Evolutionary conservation across 2,113 vertebrate species (phyloP), one percentile per base, ranked within the genome.

Genomic region (Phylloscopus trochilus): DNA sequence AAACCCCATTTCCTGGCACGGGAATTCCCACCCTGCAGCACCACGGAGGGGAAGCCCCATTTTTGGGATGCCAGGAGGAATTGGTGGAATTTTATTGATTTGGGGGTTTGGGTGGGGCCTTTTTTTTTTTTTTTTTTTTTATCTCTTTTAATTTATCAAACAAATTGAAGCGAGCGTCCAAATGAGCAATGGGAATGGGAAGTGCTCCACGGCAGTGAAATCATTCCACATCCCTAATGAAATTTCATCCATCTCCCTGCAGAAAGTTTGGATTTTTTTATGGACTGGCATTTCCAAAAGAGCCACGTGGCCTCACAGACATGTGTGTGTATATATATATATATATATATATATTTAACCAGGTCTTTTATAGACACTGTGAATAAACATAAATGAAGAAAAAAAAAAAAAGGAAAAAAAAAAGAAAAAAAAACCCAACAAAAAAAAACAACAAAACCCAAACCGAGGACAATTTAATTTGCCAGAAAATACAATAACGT

Each of bases 101-200:
- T 5, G 22, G 55, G 41, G n/a, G 5, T 58, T 19, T 46, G 64
- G 41, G 52, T 26, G 30, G 51, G 78, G 15, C 12, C 11, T 26
- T 46, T 77, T 74, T 35, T 37, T 77, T 74, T 39, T 37, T 39
- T 39, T 39, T 39, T 39, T 39, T n/a, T n/a, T n/a, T n/a, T n/a
- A 78, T 84, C 81, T 59, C 16, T 0, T 64, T 6, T 82, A 67
- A 95, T 96, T 89, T 82, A 44, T 96, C 95, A 91, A 74, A 87
- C 82, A 68, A 96, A 96, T 94, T 39, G 90, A 83, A 85, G 14
- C 0, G 4, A 87, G 31, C 44, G 2, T 75, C 90, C 70, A 52
- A 49, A 87, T 76, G 82, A 90, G 93, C 41, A 89, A 94, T 87
- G 93, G 55, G 92, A 94, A 89, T 31, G 87, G 92, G 95, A 96